phyloP scores from a whole-genome alignment of 1,140 invertebrate species.

The Periplaneta americana region DNA sequence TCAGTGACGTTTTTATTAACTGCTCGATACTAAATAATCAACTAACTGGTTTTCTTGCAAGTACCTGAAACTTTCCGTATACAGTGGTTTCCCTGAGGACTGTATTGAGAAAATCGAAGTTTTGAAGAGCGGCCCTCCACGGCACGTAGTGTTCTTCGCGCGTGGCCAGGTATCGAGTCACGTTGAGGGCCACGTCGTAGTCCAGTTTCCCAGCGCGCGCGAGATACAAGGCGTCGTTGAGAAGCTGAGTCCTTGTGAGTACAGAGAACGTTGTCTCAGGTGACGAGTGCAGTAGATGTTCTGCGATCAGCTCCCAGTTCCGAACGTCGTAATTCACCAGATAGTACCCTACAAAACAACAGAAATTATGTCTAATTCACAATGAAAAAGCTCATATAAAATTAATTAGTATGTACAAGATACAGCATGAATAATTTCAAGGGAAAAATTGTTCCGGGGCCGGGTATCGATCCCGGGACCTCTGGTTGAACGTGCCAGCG shows the following conservation, averaged over 20 bases:
- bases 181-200: conserved; percentile 42
- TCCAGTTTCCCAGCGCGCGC: conserved; percentile 36
- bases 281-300: conserved; percentile 30
- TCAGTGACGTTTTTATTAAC: no score
- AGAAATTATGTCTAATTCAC: no score
- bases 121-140: conserved; percentile 42
- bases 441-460: no score
- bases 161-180: conserved; percentile 41
- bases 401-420: no score
- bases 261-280: conserved; percentile 33
- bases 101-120: conserved; percentile 32
- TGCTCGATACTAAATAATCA: no score
- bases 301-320: conserved; percentile 42
- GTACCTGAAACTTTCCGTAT: neutral
- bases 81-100: conserved; percentile 18
- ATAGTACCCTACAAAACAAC: conserved; percentile 41
- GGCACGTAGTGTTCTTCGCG: conserved; percentile 47
- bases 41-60: neutral
- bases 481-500: no score
- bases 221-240: conserved; percentile 55
- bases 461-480: no score
- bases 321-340: conserved; percentile 47
- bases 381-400: no score
- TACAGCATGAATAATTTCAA: no score
- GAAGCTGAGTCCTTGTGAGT: conserved; percentile 50